Base-by-base conservation (phyloP, 2,888 invertebrate genomes). In the Stegophylla sp. region DNA sequence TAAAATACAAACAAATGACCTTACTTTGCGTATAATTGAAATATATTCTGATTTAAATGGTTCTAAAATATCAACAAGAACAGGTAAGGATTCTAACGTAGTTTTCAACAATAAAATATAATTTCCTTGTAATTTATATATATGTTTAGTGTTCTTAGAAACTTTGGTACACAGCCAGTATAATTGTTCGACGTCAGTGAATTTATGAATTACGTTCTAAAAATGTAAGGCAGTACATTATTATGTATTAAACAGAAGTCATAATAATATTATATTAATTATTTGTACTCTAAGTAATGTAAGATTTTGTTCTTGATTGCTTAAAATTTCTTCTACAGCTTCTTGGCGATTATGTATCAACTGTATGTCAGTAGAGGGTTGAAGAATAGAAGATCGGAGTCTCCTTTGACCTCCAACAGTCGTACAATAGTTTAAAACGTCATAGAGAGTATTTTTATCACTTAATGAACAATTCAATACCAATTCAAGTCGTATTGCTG, bases 141-240 rank as follows among this genome's bases (percentile, higher is more conserved):
- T 34, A 9, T 61, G 56, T 26, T 71, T 23, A 28, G 23, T 73
- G 56, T 79, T 67, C 66, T 88, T 87, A 0, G 89, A 88, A 13
- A 88, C 85, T 71, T 89, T 86, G 53, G 87, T 89, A 86, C 89
- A 89, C 85, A 89, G 88, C 5, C 91, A 88, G 20, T 96, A 87
- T 23, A 96, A 88, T 85, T 91, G 91, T 85, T 96, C 95, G n/a
- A 95, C 89, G 83, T 94, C 94, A 2, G 90, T 87, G 82, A 96
- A 88, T 84, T 92, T 91, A 83, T 90, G 89, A 64, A 94, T 86
- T 3, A 90, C 88, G 81, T 89, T 89, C 91, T 92, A 84, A 41
- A 86, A 86, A 51, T 23, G 13, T 45, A 48, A 51, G 3, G 13
- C 20, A 64, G 4, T 20, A 28, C 17, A 34, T 61, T 41, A n/a